Base-by-base conservation (phyloP, 1,140 invertebrate species). In the Drosophila lowei region DNA sequence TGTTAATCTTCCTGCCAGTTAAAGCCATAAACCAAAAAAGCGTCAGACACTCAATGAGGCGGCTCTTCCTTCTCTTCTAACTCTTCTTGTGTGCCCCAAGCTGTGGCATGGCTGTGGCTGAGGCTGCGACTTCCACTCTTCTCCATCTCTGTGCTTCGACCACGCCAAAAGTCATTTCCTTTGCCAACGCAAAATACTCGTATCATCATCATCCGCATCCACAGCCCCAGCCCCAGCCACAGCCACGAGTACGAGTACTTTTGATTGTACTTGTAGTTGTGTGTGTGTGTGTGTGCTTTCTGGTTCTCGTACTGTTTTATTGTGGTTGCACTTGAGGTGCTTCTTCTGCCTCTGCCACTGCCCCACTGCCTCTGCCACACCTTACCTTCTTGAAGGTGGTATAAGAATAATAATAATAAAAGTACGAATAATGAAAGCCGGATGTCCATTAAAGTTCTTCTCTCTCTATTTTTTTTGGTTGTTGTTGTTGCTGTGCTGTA, bases 121-220 rank as follows among this genome's bases (percentile, higher is more conserved):
- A 25, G 44, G 25, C 23, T 25, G 23, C 23, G 42, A 52, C 43
- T 74, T 65, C 50, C 47, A 53, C 55, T 70, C 21, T 43, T 11
- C 44, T 8, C 57, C 53, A 55, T 49, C 34, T 57, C 54, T 50
- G 48, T 28, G 34, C 68, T 73, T 53, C 54, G 64, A 64, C 57
- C 63, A 85, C 72, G 66, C 65, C 66, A 84, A 68, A 38, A 80
- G 60, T 58, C 64, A 79, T 85, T 85, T 85, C 81, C 80, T 80
- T 74, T 58, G 77, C 80, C 81, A 86, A 86, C 81, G 80, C 80
- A 70, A 60, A 68, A 38, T 38, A 13, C 34, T 38, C 46, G 11
- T 2, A 48, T 23, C 16, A 48, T 48, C 59, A 71, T 71, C 65
- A 71, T 46, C 42, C 48, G 72, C 67, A 73, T 52, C 47, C 50